phyloP scores from a whole-genome alignment of 2,113 vertebrate genomes.

The Numida meleagris region DNA sequence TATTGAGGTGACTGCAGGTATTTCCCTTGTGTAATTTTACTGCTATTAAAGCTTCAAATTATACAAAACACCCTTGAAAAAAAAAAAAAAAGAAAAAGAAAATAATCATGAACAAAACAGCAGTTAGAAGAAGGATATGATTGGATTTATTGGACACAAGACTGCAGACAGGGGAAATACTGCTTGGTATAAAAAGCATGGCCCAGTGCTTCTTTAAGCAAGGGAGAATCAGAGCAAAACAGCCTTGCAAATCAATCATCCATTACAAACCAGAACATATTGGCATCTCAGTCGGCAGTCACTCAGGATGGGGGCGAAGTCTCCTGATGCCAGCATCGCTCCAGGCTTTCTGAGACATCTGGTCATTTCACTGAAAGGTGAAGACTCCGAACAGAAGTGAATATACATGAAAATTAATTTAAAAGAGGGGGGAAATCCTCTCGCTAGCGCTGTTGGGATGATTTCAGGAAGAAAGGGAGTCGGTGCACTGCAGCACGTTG shows the following conservation, averaged over 20 bases:
- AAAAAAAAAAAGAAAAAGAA: background rate
- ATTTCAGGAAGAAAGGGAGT: background rate
- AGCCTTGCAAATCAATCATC: constrained; percentile 65
- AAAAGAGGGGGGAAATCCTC: constrained; percentile 9
- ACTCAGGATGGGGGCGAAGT: constrained; percentile 39
- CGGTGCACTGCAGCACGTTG: background rate
- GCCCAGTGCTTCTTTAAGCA: background rate
- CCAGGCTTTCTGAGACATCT: constrained; percentile 69
- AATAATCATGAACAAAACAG: background rate
- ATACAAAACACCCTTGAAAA: background rate
- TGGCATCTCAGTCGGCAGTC: constrained; percentile 50
- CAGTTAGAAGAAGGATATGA: background rate
- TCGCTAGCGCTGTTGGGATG: background rate
- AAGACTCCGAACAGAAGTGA: constrained; percentile 34
- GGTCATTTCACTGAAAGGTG: constrained; percentile 61
- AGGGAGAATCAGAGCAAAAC: constrained; percentile 33
- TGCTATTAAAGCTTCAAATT: background rate
- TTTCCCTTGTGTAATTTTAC: background rate
- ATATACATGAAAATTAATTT: constrained; percentile 61
- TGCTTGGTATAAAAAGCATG: background rate
- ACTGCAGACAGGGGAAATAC: background rate
- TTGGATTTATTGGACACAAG: background rate
- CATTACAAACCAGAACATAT: constrained; percentile 69
- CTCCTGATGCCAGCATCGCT: constrained; percentile 54
- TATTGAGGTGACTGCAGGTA: background rate